Base-by-base conservation (phyloP, 1,140 invertebrate species). In the Aphis craccivora region DNA sequence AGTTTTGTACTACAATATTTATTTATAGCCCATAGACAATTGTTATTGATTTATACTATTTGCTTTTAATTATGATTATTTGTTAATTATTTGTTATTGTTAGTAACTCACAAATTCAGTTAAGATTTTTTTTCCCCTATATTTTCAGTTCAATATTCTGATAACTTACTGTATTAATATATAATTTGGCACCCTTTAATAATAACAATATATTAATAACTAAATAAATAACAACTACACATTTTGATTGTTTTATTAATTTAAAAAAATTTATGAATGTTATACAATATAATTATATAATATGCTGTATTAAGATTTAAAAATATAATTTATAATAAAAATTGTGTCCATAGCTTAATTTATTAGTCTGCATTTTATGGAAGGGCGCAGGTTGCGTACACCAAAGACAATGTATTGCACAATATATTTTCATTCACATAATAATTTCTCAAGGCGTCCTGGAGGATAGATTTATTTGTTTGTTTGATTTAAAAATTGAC, bases 361-460 rank as follows among this genome's bases (percentile, higher is more conserved):
- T 84, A 30, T 93, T 40, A 40, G 45, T 93, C 81, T 86, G 91
- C 91, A 86, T 93, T 53, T 43, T 55, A 53, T 53, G 45, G 48
- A 86, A 84, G 91, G 90, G 67, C 45, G 67, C 25, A 22, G 20
- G 81, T 40, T 2, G 91, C 45, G 48, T 25, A 51, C 7, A 53
- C 76, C 51, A 86, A 37, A 83, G 20, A 55, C 23, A 92, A 93
- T 93, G 30, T 67, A 86, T 93, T 86, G 81, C 81, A 93, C 90
- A 51, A 25, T 83, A 48, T 76, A 76, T 81, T 76, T 83, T 37
- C 0, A 23, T 67, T 20, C 60, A 67, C 53, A 30, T 40, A 23
- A 90, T 40, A 43, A 86, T 37, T 93, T 55, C 91, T 93, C 91
- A 93, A 93, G 91, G 91, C 91, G 91, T 93, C 91, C 81, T 43